phyloP scores from a whole-genome alignment of 2,113 vertebrate species.

The Sapajus apella region DNA sequence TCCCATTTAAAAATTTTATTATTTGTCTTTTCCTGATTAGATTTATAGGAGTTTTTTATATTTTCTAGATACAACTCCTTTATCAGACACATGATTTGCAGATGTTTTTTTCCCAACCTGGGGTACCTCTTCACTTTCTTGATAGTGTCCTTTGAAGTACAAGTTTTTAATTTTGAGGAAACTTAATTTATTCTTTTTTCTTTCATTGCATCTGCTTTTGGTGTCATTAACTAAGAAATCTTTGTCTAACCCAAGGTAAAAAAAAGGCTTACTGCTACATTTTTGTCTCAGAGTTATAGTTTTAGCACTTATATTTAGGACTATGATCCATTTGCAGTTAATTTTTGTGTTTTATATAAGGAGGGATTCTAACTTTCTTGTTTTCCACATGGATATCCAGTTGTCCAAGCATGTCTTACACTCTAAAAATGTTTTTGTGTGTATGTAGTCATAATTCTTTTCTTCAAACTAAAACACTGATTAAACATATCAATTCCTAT shows the following conservation, averaged over 20 bases:
- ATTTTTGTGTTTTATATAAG: neutral
- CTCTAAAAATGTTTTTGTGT: neutral
- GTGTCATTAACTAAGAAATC: neutral
- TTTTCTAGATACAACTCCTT: neutral
- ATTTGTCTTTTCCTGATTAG: neutral
- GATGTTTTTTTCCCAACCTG: neutral
- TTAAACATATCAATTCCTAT: neutral
- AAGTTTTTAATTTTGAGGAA: neutral
- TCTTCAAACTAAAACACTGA: neutral
- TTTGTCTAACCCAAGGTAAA: neutral
- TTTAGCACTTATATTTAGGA: neutral
- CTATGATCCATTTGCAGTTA: neutral
- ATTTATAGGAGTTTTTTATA: neutral
- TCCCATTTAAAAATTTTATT: neutral
- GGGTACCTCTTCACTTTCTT: neutral
- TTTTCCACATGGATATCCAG: neutral
- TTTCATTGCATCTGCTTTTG: neutral
- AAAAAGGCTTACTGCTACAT: neutral
- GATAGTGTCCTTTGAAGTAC: neutral
- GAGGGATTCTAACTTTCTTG: neutral
- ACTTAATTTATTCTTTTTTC: neutral
- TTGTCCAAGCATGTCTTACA: neutral
- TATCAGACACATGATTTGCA: neutral
- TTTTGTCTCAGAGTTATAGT: neutral
- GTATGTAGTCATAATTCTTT: neutral